Conservation (phyloP, 2,888 invertebrate genomes). For the Heliothis peltigera region DNA sequence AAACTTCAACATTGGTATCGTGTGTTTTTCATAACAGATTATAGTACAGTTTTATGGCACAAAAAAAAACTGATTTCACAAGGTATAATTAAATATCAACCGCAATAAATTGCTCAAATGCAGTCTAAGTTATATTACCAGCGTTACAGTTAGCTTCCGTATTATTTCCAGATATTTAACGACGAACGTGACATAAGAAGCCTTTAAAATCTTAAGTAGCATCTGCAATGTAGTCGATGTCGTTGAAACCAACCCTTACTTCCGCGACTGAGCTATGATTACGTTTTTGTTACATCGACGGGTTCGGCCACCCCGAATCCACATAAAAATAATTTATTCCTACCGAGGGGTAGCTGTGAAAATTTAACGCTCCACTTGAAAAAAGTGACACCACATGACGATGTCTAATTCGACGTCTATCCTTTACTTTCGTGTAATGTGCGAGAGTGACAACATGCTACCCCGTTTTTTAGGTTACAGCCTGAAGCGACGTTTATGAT, state of each 20-base stretch:
- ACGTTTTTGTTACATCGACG: conserved; percentile 80
- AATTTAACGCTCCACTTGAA: conserved; percentile 82
- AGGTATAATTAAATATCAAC: conserved; percentile 13
- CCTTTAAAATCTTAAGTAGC: conserved; percentile 62
- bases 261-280: conserved; percentile 80
- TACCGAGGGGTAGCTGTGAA: conserved; percentile 85
- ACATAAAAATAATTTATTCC: conserved; percentile 88
- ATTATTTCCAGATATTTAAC: conserved; percentile 39
- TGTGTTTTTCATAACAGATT: background rate
- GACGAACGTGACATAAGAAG: conserved; percentile 53
- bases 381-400: conserved; percentile 84
- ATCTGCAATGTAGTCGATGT: conserved; percentile 77
- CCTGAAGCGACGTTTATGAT: conserved; percentile 77
- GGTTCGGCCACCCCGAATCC: conserved; percentile 86
- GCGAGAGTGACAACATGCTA: conserved; percentile 67
- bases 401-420: conserved; percentile 69
- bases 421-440: conserved; percentile 69
- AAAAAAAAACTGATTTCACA: conserved; percentile 15
- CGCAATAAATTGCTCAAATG: conserved; percentile 42
- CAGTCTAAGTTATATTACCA: conserved; percentile 8
- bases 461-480: conserved; percentile 71
- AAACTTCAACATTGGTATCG: no score
- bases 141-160: conserved; percentile 18
- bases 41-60: background rate
- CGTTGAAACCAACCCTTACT: conserved; percentile 82